phyloP scores from a whole-genome alignment of 2,888 invertebrate species.

The Pycnomerus fuliginosus region DNA sequence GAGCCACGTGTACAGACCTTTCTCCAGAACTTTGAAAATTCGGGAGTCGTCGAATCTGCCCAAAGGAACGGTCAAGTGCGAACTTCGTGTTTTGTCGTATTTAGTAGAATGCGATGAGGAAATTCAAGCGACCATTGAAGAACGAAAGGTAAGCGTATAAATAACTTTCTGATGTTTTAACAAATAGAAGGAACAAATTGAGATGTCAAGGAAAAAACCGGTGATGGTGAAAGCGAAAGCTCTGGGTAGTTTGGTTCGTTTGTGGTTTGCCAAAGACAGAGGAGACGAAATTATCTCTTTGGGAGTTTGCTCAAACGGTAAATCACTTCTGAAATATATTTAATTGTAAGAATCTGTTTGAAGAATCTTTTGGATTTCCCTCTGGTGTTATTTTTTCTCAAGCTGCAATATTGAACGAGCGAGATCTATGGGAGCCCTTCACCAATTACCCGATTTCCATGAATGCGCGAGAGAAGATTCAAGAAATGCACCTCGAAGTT shows the following conservation, averaged over 20 bases:
- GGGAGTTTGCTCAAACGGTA: slow-evolving; percentile 57
- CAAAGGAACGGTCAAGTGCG: slow-evolving; percentile 55
- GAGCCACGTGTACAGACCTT: slow-evolving; percentile 57
- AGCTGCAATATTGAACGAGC: slow-evolving; percentile 53
- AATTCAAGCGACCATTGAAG: slow-evolving; percentile 49
- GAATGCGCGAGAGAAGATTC: background rate
- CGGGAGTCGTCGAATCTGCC: slow-evolving; percentile 54
- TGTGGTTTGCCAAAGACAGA: slow-evolving; percentile 53
- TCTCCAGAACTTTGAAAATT: slow-evolving; percentile 55
- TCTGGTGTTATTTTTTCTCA: slow-evolving; percentile 60
- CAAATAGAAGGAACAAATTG: slow-evolving; percentile 1
- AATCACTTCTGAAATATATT: slow-evolving; percentile 37
- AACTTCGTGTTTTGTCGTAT: slow-evolving; percentile 60
- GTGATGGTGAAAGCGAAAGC: slow-evolving; percentile 49
- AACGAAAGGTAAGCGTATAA: slow-evolving; percentile 47
- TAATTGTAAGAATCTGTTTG: slow-evolving; percentile 42
- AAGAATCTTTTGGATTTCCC: slow-evolving; percentile 56
- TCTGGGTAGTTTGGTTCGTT: slow-evolving; percentile 53
- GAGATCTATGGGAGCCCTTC: slow-evolving; percentile 54
- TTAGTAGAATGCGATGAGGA: slow-evolving; percentile 47
- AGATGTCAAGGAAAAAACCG: slow-evolving; percentile 33
- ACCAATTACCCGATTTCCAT: slow-evolving; percentile 35
- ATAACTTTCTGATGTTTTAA: background rate
- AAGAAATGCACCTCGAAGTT: background rate
- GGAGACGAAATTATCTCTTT: slow-evolving; percentile 55